These are phyloP conservation scores for Dryadula phaetusa DNA, from an alignment of 2,888 invertebrate genomes.

Conservation along the genomic window DNA sequence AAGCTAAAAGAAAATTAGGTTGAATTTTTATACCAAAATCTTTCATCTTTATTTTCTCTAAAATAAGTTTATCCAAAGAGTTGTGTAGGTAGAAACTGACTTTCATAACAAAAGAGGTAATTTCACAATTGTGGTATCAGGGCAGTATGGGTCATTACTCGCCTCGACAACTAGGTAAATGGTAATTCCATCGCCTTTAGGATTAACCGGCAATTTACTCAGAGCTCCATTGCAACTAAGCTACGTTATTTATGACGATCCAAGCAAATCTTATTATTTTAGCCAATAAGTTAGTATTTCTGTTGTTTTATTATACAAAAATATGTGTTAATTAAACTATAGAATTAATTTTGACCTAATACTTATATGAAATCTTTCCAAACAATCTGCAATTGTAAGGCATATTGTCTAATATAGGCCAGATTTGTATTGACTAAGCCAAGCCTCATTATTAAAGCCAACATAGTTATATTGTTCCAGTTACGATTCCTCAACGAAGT, in stretches of 20 bases:
- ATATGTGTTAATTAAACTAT: neutral
- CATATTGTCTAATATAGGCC: neutral
- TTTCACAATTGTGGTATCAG: neutral
- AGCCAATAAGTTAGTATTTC: neutral
- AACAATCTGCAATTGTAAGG: neutral
- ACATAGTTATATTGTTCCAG: neutral
- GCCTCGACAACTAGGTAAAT: neutral
- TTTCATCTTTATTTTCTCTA: no score
- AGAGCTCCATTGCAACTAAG: neutral
- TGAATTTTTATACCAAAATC: no score
- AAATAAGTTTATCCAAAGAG: no score
- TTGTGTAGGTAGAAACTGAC: no score
- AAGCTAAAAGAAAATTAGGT: no score
- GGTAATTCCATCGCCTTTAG: neutral
- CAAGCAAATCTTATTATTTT: neutral
- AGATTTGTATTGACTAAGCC: neutral
- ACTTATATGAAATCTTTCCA: neutral
- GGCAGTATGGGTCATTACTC: neutral
- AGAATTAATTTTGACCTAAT: neutral
- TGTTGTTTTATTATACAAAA: neutral
- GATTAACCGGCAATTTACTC: slow-evolving; percentile 2
- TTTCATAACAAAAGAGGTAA: neutral
- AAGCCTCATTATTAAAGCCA: neutral
- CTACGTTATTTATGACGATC: neutral
- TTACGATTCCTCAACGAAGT: neutral